phyloP scores from a whole-genome alignment of 2,888 invertebrate species.

The Crossocerus cetratus region DNA sequence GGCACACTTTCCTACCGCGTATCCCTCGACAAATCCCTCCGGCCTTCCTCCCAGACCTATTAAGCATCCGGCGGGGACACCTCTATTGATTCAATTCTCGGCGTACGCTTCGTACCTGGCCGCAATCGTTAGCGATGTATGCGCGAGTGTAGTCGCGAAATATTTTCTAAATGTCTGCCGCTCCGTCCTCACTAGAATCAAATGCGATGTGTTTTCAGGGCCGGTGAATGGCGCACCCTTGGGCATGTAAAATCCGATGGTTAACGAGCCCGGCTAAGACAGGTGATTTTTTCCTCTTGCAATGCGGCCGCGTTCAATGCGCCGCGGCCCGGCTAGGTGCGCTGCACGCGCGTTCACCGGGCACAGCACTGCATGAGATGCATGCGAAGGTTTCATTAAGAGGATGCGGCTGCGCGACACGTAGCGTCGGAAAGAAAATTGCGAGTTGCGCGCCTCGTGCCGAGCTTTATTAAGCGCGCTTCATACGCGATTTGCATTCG shows the following conservation, averaged over 20 bases:
- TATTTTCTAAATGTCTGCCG: too few species aligned
- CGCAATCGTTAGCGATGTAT: too few species aligned
- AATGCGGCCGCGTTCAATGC: constrained; percentile 25
- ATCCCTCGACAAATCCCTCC: too few species aligned
- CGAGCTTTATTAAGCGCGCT: constrained; percentile 64
- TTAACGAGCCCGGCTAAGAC: constrained; percentile 6
- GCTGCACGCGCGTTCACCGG: too few species aligned
- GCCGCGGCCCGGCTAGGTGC: constrained; percentile 2
- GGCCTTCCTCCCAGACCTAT: too few species aligned
- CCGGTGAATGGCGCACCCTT: neutral
- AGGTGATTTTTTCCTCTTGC: constrained; percentile 3
- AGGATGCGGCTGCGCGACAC: constrained; percentile 43
- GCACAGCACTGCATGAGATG: constrained; percentile 26
- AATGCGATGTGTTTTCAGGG: constrained; percentile 1
- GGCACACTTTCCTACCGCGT: too few species aligned
- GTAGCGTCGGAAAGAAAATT: constrained; percentile 61
- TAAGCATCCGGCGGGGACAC: too few species aligned
- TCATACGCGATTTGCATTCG: constrained; percentile 66
- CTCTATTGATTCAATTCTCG: too few species aligned
- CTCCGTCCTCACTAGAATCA: too few species aligned
- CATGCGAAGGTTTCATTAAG: constrained; percentile 55
- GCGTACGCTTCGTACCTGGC: too few species aligned
- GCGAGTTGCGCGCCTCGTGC: constrained; percentile 62
- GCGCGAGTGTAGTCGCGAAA: too few species aligned
- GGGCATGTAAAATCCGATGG: neutral